Percentiles rank a stretch among this genome's conserved stretches.
Conservation (phyloP, 2,888 invertebrate genomes). For the Sinopyrophorus schimmeli region DNA sequence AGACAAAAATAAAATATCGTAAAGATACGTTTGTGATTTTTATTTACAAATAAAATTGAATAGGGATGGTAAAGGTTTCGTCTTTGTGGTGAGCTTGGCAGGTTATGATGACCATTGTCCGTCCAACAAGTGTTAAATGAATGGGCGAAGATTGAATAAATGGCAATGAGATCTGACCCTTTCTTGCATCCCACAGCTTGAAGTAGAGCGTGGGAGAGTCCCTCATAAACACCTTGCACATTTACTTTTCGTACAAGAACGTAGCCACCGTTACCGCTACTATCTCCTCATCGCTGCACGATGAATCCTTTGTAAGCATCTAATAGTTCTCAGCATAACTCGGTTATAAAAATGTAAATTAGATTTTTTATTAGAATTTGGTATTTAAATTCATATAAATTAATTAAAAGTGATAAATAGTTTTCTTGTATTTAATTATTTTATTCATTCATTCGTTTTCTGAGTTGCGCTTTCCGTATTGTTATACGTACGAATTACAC, state of each 20-base stretch:
- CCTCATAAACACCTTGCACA: conserved; percentile 52
- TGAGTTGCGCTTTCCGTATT: too few relatives aligned
- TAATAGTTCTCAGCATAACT: conserved; percentile 24
- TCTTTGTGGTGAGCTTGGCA: conserved; percentile 29
- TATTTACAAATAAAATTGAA: conserved; percentile 35
- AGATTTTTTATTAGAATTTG: too few relatives aligned
- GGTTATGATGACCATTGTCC: conserved; percentile 42
- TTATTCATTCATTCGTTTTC: too few relatives aligned
- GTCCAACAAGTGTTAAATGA: conserved; percentile 34
- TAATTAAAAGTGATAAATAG: too few relatives aligned
- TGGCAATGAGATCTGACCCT: conserved; percentile 37
- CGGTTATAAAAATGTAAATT: conserved; percentile 21
- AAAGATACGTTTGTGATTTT: too few relatives aligned
- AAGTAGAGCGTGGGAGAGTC: conserved; percentile 61
- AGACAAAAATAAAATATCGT: conserved; percentile 4
- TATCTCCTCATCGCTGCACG: conserved; percentile 20
- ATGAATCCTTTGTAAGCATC: conserved; percentile 20
- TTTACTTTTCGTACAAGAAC: conserved; percentile 25
- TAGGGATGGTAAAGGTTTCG: conserved; percentile 23
- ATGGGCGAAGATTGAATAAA: conserved; percentile 34
- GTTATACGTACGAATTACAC: too few relatives aligned
- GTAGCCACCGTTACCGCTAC: conserved; percentile 36
- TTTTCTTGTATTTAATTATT: too few relatives aligned
- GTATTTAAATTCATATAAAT: too few relatives aligned
- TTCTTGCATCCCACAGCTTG: conserved; percentile 46